phyloP scores from a whole-genome alignment of 2,888 invertebrate genomes.

The Dryadula phaetusa region DNA sequence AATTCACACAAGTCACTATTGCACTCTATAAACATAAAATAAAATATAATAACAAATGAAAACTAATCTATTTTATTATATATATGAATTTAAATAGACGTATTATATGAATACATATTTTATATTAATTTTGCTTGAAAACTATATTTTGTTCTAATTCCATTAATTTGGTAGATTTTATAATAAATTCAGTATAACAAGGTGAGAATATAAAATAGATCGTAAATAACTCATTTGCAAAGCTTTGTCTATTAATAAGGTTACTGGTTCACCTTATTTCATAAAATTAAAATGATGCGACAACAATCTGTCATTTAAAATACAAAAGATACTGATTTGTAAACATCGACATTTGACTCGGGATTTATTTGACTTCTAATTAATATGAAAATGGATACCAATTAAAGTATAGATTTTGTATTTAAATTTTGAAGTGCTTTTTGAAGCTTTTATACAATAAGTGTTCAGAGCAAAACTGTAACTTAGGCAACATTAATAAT shows the following conservation, averaged over 20 bases:
- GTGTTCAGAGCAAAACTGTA: not conserved
- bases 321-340: conserved; percentile 35
- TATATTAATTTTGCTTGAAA: not conserved
- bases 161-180: not conserved
- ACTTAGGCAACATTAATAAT: too few relatives aligned
- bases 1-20: too few relatives aligned
- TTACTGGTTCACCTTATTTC: conserved; percentile 47
- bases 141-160: not conserved
- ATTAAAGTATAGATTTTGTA: not conserved
- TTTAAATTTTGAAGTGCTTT: not conserved
- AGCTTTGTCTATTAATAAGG: conserved; percentile 33
- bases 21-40: too few relatives aligned
- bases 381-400: not conserved
- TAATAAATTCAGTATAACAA: not conserved
- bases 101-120: not conserved
- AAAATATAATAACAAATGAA: too few relatives aligned
- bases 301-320: conserved; percentile 42
- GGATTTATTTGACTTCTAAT: conserved; percentile 38
- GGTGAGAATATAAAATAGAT: conserved; percentile 26
- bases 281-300: conserved; percentile 44
- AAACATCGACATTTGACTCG: conserved; percentile 44
- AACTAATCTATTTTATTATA: too few relatives aligned
- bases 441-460: not conserved
- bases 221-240: conserved; percentile 17
- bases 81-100: too few relatives aligned